These are phyloP conservation scores for Stramonita haemastoma DNA, from an alignment of 2,888 invertebrate genomes.

Conservation along the genomic window DNA sequence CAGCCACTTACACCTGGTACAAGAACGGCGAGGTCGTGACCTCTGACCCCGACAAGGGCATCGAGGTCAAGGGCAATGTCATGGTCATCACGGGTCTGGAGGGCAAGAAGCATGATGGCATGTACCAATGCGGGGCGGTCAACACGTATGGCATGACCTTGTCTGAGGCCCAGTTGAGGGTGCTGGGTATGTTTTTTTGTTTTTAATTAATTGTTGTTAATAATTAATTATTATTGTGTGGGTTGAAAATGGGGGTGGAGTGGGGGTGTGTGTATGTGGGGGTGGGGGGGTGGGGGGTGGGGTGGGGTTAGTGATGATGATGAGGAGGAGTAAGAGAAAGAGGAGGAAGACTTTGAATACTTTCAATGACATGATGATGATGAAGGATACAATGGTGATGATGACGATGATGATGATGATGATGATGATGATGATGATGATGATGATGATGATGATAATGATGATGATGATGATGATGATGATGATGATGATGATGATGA, in stretches of 20 bases:
- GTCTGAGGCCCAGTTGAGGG: constrained; percentile 92
- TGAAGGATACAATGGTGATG: too few relatives aligned
- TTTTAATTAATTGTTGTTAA: too few relatives aligned
- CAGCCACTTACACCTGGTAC: constrained; percentile 66
- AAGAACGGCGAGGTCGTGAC: constrained; percentile 59
- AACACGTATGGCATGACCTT: constrained; percentile 91
- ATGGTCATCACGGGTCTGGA: constrained; percentile 59
- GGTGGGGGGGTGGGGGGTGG: too few relatives aligned
- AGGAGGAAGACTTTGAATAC: too few relatives aligned
- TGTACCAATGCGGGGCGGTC: constrained; percentile 95
- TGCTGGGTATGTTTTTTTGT: constrained; percentile 83
- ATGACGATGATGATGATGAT: too few relatives aligned
- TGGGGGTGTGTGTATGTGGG: too few relatives aligned
- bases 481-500: constrained; percentile 29
- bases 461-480: constrained; percentile 30
- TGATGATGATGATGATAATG: constrained; percentile 35
- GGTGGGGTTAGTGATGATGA: too few relatives aligned
- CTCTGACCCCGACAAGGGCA: constrained; percentile 43
- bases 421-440: constrained; percentile 34
- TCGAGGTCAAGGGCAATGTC: constrained; percentile 54
- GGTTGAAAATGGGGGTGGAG: too few relatives aligned
- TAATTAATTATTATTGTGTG: too few relatives aligned
- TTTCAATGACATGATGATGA: too few relatives aligned
- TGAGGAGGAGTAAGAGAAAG: too few relatives aligned
- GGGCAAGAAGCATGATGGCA: constrained; percentile 86